Evolutionary conservation across 2,113 vertebrate species (phyloP).

Genomic region (Ictidomys tridecemlineatus): DNA sequence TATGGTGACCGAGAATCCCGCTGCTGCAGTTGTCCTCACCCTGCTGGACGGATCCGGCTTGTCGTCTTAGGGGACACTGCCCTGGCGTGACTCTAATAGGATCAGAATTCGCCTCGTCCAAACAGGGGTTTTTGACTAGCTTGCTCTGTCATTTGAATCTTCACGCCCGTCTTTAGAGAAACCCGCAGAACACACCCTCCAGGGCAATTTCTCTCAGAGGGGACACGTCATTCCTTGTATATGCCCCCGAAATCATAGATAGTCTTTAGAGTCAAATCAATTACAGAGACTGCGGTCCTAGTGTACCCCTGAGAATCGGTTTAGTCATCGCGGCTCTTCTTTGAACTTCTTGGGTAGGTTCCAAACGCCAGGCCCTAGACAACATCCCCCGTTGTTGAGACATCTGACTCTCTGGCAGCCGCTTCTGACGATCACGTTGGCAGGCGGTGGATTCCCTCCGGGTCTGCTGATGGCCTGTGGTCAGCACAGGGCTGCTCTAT

Average conservation of each 20-base stretch:
- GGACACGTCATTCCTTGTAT: neutral
- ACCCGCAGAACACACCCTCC: neutral
- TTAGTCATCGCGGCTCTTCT: neutral
- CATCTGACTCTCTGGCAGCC: conserved; percentile 58
- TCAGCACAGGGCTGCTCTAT: conserved; percentile 8
- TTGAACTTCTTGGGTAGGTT: neutral
- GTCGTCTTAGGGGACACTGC: neutral
- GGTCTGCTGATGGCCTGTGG: conserved; percentile 23
- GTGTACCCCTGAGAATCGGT: neutral
- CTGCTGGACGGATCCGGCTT: neutral
- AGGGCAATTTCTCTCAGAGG: neutral
- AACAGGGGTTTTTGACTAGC: neutral
- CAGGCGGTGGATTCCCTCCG: neutral
- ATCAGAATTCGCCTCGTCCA: neutral
- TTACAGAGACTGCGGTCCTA: neutral
- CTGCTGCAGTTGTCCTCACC: neutral
- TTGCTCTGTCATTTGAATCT: neutral
- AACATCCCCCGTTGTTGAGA: neutral
- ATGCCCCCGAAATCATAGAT: neutral
- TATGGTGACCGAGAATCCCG: neutral
- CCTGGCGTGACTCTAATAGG: neutral
- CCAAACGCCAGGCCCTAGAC: neutral
- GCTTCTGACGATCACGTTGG: conserved; percentile 19
- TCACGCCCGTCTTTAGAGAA: neutral
- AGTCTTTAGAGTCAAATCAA: neutral